A percentile compares a stretch with the other conserved stretches of the same genome.
phyloP scores from a whole-genome alignment of 1,140 invertebrate genomes.

The Copidosoma floridanum region DNA sequence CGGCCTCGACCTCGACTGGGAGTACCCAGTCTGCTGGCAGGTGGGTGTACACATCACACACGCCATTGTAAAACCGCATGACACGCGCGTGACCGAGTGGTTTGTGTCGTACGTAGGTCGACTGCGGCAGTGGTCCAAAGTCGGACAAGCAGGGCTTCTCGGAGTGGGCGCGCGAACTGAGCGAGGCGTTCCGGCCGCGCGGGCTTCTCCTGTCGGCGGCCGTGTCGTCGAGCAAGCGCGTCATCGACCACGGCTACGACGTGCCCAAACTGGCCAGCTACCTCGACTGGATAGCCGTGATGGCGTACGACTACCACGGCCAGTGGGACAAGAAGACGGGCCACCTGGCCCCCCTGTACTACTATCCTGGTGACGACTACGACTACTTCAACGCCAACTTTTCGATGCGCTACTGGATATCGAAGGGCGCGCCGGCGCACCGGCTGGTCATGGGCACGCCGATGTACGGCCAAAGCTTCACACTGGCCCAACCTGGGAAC shows the following conservation, averaged over 20 bases:
- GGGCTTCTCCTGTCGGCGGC: constrained; percentile 59
- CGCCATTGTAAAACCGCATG: background rate
- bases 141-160: constrained; percentile 61
- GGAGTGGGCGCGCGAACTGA: constrained; percentile 58
- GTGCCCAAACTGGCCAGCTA: constrained; percentile 68
- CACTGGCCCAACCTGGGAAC: constrained; percentile 59
- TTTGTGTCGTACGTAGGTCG: constrained; percentile 48
- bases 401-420: constrained; percentile 78
- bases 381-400: constrained; percentile 78
- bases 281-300: constrained; percentile 83
- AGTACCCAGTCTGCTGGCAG: constrained; percentile 71
- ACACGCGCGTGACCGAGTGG: background rate
- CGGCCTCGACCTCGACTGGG: constrained; percentile 75
- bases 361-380: constrained; percentile 67
- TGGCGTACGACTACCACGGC: constrained; percentile 80
- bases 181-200: constrained; percentile 57
- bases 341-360: constrained; percentile 77
- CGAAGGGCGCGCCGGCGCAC: constrained; percentile 69
- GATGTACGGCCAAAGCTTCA: constrained; percentile 82
- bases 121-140: constrained; percentile 60
- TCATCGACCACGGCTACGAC: constrained; percentile 67
- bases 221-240: constrained; percentile 61
- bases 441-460: constrained; percentile 83
- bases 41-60: constrained; percentile 45
- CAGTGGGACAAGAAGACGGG: constrained; percentile 83